Evolutionary conservation across 2,888 invertebrate genomes (phyloP), one percentile per base, ranked within the genome.

Genomic region (Volucella bombylans): DNA sequence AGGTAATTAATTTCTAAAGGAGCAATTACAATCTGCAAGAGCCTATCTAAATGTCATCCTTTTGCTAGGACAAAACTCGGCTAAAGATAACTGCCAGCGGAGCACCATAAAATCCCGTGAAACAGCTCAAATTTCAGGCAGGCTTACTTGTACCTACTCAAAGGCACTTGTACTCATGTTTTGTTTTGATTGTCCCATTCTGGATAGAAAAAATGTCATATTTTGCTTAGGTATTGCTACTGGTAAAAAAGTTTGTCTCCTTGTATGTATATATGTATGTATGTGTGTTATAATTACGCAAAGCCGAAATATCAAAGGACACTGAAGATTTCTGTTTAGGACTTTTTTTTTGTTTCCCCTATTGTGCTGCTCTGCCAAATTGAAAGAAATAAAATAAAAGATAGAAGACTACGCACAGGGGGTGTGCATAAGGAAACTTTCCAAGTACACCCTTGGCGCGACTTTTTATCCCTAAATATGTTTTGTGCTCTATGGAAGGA

Each of bases 1-100:
- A 83, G 83, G 83, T 83, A 83, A 83, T 79, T 83, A 83, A 83
- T 83, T 83, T 83, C 80, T 65, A 83, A 83, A 83, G 80, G 71
- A 83, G 79, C 83, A 83, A 83, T 83, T 83, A 83, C 65, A 80
- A 76, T 80, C 73, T 69, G 79, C 64, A 79, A 54, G 74, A 43
- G 79, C 79, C 82, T 83, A 83, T 79, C 83, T 80, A 71, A 83
- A 74, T 74, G 61, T 62, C 74, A 50, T 71, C 71, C 61, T 38
- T 65, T 64, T 59, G 61, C 61, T 55, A 38, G 69, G 69, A 71
- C 49, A 61, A 49, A 71, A 23, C 59, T 47, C 65, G 18, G 18
- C 59, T 59, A 49, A 52, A 61, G 61, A 55, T 38, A 62, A 54
- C 62, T 18, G 59, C 57, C 61, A 65, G 31, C 31, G 47, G 41